These are phyloP conservation scores for Stegastes partitus DNA, from an alignment of 2,113 vertebrate genomes.

Conservation along the genomic window DNA sequence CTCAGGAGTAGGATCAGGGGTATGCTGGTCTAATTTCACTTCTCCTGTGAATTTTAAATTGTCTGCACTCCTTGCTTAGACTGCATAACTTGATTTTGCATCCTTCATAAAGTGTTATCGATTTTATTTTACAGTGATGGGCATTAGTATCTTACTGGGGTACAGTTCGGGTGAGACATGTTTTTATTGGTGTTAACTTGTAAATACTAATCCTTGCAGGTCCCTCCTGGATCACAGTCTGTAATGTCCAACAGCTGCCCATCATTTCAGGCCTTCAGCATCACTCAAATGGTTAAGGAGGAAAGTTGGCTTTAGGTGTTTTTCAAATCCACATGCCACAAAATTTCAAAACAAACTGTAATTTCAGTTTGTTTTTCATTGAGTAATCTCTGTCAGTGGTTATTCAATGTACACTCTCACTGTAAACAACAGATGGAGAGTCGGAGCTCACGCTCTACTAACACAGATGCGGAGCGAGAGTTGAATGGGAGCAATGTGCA, in stretches of 20 bases:
- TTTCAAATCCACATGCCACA: conserved; percentile 7
- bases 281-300: conserved; percentile 83
- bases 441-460: conserved; percentile 24
- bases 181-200: neutral
- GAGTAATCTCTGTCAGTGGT: neutral
- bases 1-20: conserved; percentile 73
- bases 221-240: conserved; percentile 35
- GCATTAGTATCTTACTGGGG: conserved; percentile 17
- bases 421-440: conserved; percentile 76
- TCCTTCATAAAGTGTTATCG: neutral
- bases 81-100: neutral
- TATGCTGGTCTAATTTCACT: conserved; percentile 50
- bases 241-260: conserved; percentile 31
- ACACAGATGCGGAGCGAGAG: conserved; percentile 17
- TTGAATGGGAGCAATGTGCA: conserved; percentile 41
- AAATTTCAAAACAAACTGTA: neutral
- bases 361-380: neutral
- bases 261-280: conserved; percentile 74
- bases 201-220: conserved; percentile 66
- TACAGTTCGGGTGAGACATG: neutral
- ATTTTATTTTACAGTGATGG: neutral
- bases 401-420: conserved; percentile 31
- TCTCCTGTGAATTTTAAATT: conserved; percentile 44
- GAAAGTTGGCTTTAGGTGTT: conserved; percentile 68
- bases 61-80: conserved; percentile 42